Evolutionary conservation across 2,888 invertebrate genomes (phyloP), one percentile per base, ranked within the genome.

Genomic region (Mythimna pallens): DNA sequence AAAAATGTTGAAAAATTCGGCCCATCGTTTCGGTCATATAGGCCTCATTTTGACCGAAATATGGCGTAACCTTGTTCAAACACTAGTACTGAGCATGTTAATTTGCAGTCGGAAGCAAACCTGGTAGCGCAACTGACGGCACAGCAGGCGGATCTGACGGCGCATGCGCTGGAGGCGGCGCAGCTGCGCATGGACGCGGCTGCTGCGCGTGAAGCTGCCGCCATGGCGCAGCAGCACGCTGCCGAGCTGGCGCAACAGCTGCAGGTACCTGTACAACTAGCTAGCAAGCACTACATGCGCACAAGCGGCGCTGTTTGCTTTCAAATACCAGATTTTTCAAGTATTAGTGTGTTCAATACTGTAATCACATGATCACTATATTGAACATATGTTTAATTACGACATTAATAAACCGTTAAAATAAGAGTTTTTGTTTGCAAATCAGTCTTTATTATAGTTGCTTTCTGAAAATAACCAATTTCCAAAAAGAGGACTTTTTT

Each of bases 211-310:
- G 95, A 93, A 83, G 79, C 91, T 22, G 75, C 93, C 80, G 95
- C 96, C 68, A 94, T 96, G 79, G 95, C 97, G 73, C 93, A 96
- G 79, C 97, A 97, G 71, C 95, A 97, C 92, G 81, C 91, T 81
- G 94, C 96, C 74, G 97, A 97, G 57, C 92, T 96, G 76, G 93
- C 93, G 81, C 94, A 96, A 84, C 97, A 97, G 89, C 93, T 97
- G 77, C 97, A 94, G 94, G 91, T 90, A 83, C 85, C 70, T 91
- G 83, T 74, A 69, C 83, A 47, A 73, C 78, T 47, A 34, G 54
- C 61, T 69, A 34, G 55, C 73, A 34, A 34, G 4, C 58, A 20
- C 20, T 34, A 20, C 20, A 50, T 5, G 20, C 50, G 14, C 10
- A 55, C 55, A 22, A 22, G 3, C 73, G 75, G 94, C 92, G 81